phyloP scores from a whole-genome alignment of 2,797 vertebrate genomes.

The Crotalus adamanteus region DNA sequence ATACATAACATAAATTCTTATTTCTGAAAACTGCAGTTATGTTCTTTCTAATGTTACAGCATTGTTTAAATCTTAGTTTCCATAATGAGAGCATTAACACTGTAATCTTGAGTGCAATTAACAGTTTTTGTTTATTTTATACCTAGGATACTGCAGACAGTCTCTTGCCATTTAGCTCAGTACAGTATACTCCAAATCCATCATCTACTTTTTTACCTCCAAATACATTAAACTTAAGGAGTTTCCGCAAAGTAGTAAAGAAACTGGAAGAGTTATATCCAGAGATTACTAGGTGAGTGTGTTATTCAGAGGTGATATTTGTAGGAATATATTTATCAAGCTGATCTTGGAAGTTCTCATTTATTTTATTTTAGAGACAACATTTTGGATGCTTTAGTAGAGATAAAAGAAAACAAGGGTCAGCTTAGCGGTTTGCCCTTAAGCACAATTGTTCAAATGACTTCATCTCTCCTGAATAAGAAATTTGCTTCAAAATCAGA shows the following conservation, averaged over 20 bases:
- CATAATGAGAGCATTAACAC: neutral
- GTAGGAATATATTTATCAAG: neutral
- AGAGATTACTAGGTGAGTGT: slow-evolving; percentile 59
- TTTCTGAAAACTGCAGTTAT: neutral
- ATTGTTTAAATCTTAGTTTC: neutral
- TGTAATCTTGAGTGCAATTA: neutral
- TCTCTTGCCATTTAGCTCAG: neutral
- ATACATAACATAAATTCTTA: neutral
- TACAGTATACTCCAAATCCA: slow-evolving; percentile 7
- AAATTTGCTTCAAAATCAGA: neutral
- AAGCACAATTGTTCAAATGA: slow-evolving; percentile 61
- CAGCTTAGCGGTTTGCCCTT: slow-evolving; percentile 68
- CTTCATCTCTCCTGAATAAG: slow-evolving; percentile 61
- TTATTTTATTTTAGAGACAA: slow-evolving; percentile 42
- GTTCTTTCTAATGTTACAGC: neutral
- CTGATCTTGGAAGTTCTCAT: neutral
- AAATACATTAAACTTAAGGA: slow-evolving; percentile 61
- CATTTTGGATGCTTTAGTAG: slow-evolving; percentile 64
- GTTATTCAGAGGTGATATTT: neutral
- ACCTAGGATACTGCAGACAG: slow-evolving; percentile 1
- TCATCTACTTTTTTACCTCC: slow-evolving; percentile 50
- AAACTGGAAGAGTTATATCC: slow-evolving; percentile 65
- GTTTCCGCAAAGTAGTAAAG: slow-evolving; percentile 69
- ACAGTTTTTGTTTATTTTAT: neutral
- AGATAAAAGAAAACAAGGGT: slow-evolving; percentile 64